Evolutionary conservation across 2,888 invertebrate species (phyloP), one percentile per base, ranked within the genome.

Genomic region (Subacronicta megacephala): DNA sequence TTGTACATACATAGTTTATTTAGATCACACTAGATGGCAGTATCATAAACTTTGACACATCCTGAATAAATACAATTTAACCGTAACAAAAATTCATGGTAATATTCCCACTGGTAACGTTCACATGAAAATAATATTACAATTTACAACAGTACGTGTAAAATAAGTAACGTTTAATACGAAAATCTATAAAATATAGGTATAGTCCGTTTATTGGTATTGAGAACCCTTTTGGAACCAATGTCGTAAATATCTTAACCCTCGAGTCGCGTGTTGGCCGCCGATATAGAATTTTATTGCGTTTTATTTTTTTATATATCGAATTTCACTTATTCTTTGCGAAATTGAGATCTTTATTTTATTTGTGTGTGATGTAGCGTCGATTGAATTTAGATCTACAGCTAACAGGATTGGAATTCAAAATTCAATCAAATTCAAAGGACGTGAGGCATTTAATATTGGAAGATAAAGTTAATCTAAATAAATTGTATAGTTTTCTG

Each of bases 221-320:
- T 69, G 64, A 70, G 77, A 77, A 81, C 77, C 83, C 81, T 85
- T 85, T 72, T 73, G 80, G 65, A 63, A 70, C 53, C 78, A 63
- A 80, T 82, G 81, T 85, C 86, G 78, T 86, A 89, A 89, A 89
- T 87, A 87, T 75, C 55, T 81, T 67, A 78, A 78, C 76, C 69
- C 74, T 73, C 67, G 76, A 78, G 72, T 77, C 77, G 85, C 83
- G 80, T 89, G 90, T 77, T 79, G 62, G 81, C 69, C 70, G 80
- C 87, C 83, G 91, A 92, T 92, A 92, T 78, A 78, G 78, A 81
- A 69, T 87, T 90, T 91, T 90, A 91, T 90, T 90, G 82, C 77
- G 76, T 84, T 83, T 85, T 84, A 89, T 86, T 87, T 87, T 86
- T 86, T 86, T 85, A 78, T 85, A 82, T 82, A 90, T 89, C 85